Percentiles rank a stretch among this genome's conserved stretches.
These are phyloP conservation scores for Bubo bubo DNA, from an alignment of 2,113 vertebrate genomes.

Conservation along the genomic window DNA sequence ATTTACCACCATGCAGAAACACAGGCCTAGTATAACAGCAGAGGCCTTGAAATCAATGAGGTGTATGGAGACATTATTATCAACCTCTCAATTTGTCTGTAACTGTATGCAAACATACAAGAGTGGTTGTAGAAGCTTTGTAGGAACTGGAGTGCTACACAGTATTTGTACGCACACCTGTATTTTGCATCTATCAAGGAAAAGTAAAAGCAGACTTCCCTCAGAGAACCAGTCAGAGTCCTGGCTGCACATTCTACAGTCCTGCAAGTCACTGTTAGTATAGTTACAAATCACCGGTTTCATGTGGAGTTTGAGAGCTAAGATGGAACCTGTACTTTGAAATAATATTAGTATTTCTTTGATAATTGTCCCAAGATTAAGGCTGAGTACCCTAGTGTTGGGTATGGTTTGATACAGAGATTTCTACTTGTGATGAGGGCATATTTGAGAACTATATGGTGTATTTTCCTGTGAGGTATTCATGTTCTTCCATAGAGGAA, in stretches of 20 bases:
- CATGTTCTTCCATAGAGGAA: background rate
- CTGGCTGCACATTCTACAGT: background rate
- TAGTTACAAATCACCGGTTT: background rate
- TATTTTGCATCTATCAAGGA: background rate
- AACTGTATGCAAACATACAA: background rate
- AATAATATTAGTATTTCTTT: background rate
- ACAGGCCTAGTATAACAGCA: background rate
- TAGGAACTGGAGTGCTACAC: background rate
- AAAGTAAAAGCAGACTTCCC: background rate
- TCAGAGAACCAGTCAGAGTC: background rate
- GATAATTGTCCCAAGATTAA: background rate
- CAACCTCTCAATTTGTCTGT: background rate
- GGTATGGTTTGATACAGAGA: background rate
- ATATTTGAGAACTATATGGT: background rate
- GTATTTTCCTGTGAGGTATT: background rate
- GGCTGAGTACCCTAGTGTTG: background rate
- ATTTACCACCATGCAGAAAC: background rate
- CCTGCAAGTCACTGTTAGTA: background rate
- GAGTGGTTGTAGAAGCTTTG: background rate
- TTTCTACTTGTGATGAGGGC: background rate
- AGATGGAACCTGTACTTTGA: background rate
- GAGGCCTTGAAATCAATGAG: background rate
- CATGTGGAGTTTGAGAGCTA: background rate
- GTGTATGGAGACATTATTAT: background rate
- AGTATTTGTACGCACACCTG: background rate